A percentile compares a stretch with the other conserved stretches of the same genome.
Conservation (phyloP, 2,113 vertebrate species). For the Aldabrachelys gigantea region DNA sequence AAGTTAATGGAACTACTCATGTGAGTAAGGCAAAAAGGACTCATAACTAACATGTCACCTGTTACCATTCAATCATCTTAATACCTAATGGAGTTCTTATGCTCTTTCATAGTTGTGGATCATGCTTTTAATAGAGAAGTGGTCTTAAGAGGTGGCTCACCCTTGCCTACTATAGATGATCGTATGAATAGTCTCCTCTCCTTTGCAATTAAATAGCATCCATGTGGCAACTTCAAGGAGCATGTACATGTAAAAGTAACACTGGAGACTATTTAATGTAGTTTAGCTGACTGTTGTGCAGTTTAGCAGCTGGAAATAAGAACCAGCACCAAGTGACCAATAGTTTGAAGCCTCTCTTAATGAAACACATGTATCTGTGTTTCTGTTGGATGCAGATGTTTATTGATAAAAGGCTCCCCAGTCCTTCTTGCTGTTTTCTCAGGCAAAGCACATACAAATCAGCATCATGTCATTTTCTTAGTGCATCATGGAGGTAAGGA, state of each 20-base stretch:
- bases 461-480: background rate
- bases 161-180: background rate
- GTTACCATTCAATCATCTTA: background rate
- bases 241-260: background rate
- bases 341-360: conserved; percentile 15
- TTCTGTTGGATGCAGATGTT: background rate
- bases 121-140: background rate
- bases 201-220: background rate
- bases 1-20: background rate
- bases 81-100: background rate
- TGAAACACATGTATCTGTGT: background rate
- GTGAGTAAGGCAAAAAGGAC: background rate
- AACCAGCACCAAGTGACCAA: background rate
- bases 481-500: background rate
- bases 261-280: background rate
- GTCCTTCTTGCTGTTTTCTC: background rate
- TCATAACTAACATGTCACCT: background rate
- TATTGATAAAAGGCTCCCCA: background rate
- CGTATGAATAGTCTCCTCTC: background rate
- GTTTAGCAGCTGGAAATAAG: background rate
- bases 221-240: background rate
- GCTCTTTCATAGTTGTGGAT: background rate
- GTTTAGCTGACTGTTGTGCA: background rate
- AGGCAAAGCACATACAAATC: conserved; percentile 8
- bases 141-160: background rate